These are phyloP conservation scores for Hydrophis major DNA, from an alignment of 2,797 vertebrate species.

Conservation along the genomic window DNA sequence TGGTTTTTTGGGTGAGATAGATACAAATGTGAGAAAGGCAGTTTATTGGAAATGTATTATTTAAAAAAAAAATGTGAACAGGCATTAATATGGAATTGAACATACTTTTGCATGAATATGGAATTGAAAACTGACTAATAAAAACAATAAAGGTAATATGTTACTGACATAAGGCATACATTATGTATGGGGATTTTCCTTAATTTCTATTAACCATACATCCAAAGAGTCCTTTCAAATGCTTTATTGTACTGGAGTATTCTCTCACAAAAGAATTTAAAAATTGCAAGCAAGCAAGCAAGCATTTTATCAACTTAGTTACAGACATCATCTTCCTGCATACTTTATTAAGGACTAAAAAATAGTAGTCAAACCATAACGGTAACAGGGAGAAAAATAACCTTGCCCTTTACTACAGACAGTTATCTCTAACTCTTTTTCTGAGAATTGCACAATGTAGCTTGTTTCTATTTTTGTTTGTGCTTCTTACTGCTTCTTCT, in stretches of 20 bases:
- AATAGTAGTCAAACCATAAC: background rate
- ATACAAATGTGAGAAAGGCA: background rate
- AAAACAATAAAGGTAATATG: background rate
- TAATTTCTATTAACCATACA: background rate
- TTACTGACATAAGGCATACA: background rate
- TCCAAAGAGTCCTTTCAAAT: background rate
- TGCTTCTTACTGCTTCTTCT: background rate
- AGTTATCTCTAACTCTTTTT: background rate
- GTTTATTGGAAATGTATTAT: background rate
- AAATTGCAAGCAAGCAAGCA: background rate
- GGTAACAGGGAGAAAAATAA: background rate
- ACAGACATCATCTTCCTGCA: background rate
- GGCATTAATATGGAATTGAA: background rate
- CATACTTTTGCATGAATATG: background rate
- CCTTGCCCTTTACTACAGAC: background rate
- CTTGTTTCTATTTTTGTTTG: background rate
- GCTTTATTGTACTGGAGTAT: background rate
- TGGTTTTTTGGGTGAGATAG: background rate
- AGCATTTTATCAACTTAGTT: background rate
- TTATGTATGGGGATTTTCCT: background rate
- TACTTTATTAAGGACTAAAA: background rate
- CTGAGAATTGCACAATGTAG: background rate
- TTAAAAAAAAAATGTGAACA: background rate
- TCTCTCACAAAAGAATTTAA: background rate
- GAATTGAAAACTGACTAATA: background rate